Evolutionary conservation across 2,113 vertebrate species (phyloP).

Genomic region (Mixornis gularis): DNA sequence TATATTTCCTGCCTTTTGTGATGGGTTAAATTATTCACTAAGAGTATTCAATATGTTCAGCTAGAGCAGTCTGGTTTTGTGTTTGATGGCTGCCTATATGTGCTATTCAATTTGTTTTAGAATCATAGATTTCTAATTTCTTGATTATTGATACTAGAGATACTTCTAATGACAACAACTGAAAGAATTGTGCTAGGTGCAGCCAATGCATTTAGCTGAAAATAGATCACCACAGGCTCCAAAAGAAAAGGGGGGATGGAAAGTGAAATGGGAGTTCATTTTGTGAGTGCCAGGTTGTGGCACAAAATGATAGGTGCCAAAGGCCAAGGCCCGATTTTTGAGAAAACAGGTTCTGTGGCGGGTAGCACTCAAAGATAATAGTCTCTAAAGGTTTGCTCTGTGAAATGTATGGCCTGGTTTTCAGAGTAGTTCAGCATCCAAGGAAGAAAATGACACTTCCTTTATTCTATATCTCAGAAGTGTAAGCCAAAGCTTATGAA

Average conservation of each 20-base stretch:
- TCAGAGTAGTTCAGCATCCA: neutral
- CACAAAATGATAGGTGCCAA: neutral
- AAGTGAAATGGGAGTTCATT: neutral
- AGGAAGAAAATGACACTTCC: neutral
- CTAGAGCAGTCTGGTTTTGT: neutral
- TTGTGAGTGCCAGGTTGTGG: neutral
- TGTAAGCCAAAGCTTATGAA: neutral
- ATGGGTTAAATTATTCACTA: neutral
- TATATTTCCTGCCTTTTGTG: neutral
- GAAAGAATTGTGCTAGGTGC: neutral
- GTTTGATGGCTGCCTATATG: neutral
- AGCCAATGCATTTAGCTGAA: neutral
- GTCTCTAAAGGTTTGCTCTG: neutral
- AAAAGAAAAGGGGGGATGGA: neutral
- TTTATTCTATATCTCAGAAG: neutral
- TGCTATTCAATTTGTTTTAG: neutral
- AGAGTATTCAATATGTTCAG: neutral
- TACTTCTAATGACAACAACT: neutral
- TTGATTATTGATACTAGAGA: neutral
- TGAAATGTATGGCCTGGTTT: neutral
- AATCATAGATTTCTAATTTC: neutral
- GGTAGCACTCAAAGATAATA: neutral
- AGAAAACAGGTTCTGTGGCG: neutral
- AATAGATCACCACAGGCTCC: neutral
- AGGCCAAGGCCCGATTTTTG: neutral